Conservation (phyloP, 2,113 vertebrate species). For the Xenopus laevis region DNA sequence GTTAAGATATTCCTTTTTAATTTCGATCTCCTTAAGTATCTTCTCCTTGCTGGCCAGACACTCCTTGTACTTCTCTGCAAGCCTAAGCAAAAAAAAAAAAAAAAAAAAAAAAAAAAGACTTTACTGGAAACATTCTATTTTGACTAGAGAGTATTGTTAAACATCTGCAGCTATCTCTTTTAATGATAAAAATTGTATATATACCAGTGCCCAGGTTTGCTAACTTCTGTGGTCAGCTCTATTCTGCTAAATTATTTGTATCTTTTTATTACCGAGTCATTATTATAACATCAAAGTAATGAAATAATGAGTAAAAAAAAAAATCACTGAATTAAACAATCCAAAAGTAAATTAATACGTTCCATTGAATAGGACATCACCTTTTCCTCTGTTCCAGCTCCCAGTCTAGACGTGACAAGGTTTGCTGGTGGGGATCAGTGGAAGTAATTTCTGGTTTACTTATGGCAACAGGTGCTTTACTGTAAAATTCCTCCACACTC, state of each 20-base stretch:
- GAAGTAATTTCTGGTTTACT: slow-evolving; percentile 80
- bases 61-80: slow-evolving; percentile 93
- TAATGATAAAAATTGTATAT: too few relatives aligned
- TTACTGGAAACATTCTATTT: too few relatives aligned
- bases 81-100: slow-evolving; percentile 55
- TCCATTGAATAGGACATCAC: slow-evolving; percentile 41
- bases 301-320: too few relatives aligned
- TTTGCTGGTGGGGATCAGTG: slow-evolving; percentile 88
- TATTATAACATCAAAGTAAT: too few relatives aligned
- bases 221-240: too few relatives aligned
- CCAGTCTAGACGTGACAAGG: slow-evolving; percentile 94
- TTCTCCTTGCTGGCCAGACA: slow-evolving; percentile 86
- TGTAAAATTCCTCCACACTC: slow-evolving; percentile 85
- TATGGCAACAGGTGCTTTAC: slow-evolving; percentile 82
- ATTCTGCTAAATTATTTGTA: too few relatives aligned
- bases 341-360: too few relatives aligned
- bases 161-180: too few relatives aligned
- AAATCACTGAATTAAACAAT: too few relatives aligned
- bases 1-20: slow-evolving; percentile 92
- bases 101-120: neutral
- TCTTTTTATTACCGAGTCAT: too few relatives aligned
- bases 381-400: slow-evolving; percentile 96
- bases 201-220: too few relatives aligned
- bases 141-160: too few relatives aligned
- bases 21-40: slow-evolving; percentile 92